These are phyloP conservation scores for Pseudochirops cupreus DNA, from an alignment of 2,797 vertebrate genomes.

Conservation along the genomic window DNA sequence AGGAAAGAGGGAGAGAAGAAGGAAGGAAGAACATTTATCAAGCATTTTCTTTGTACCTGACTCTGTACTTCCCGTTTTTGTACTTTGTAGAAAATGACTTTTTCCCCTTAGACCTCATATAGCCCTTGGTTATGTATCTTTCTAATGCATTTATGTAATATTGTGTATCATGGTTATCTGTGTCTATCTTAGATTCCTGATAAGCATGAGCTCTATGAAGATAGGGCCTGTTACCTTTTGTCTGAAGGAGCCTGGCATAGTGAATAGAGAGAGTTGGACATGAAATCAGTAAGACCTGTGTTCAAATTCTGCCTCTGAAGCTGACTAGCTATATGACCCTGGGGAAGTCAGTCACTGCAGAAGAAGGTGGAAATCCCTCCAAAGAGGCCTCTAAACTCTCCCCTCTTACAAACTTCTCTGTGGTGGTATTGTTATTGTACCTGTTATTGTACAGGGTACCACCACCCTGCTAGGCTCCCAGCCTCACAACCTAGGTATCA, in stretches of 20 bases:
- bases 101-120: not conserved
- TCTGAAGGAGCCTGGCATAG: not conserved
- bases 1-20: not conserved
- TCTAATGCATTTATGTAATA: not conserved
- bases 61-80: not conserved
- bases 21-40: not conserved
- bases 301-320: not conserved
- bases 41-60: not conserved
- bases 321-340: not conserved
- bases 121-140: too few relatives aligned
- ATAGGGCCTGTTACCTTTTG: not conserved
- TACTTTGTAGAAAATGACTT: not conserved
- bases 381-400: not conserved
- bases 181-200: not conserved
- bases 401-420: not conserved
- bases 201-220: not conserved
- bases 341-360: not conserved
- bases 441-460: not conserved
- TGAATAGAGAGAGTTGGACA: not conserved
- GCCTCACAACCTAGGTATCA: not conserved
- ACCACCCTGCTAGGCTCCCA: not conserved
- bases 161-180: not conserved
- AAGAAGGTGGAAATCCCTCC: not conserved
- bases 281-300: not conserved
- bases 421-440: too few relatives aligned